A percentile compares a stretch with the other conserved stretches of the same genome.
These are phyloP conservation scores for Xestoiulus laeticollis DNA, from an alignment of 2,888 invertebrate genomes.

Conservation along the genomic window DNA sequence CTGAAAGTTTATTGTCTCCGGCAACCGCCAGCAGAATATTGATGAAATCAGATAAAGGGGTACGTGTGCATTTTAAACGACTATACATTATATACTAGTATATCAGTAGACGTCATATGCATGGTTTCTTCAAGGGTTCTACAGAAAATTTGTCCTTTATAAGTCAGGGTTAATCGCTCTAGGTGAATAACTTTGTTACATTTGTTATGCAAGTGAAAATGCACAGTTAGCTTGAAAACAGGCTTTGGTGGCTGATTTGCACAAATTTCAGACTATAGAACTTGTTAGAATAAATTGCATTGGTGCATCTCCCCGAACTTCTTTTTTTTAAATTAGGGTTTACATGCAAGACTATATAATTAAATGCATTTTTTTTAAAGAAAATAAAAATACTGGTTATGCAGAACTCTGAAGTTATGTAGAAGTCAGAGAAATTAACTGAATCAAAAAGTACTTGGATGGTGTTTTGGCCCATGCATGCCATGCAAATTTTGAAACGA, in stretches of 20 bases:
- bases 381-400: too few species aligned
- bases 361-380: background rate
- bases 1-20: conserved; percentile 19
- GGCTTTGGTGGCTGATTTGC: conserved; percentile 23
- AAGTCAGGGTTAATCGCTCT: background rate
- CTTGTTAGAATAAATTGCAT: background rate
- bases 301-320: background rate
- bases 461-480: too few species aligned
- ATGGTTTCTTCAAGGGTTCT: background rate
- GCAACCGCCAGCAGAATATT: background rate
- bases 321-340: background rate
- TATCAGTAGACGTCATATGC: background rate
- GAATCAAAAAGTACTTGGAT: too few species aligned
- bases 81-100: too few species aligned
- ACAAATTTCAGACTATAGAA: background rate
- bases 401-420: too few species aligned
- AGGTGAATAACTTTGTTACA: background rate
- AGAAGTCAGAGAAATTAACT: too few species aligned
- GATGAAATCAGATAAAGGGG: background rate
- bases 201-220: background rate
- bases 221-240: background rate
- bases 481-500: too few species aligned
- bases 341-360: background rate
- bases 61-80: background rate
- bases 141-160: background rate